Conservation (phyloP, 2,113 vertebrate species). For the Alethe castanea region DNA sequence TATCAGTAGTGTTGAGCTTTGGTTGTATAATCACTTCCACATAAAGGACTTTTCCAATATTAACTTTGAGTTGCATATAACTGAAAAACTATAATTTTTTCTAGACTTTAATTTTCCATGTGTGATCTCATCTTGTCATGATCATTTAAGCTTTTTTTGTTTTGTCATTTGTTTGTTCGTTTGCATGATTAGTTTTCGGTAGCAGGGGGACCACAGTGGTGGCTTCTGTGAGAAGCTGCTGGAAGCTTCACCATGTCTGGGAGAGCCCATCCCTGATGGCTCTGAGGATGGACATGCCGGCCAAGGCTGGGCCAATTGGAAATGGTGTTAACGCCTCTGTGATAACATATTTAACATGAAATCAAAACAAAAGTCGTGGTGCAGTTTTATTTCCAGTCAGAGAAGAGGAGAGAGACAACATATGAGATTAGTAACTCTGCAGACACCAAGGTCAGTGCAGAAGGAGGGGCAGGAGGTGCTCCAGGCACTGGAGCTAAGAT, state of each 20-base stretch:
- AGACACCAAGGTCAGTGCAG: not conserved
- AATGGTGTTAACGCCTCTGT: rapidly evolving
- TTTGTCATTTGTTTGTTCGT: not conserved
- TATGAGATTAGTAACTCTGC: too few relatives aligned
- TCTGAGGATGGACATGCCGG: not conserved
- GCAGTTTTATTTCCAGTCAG: not conserved
- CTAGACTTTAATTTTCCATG: not conserved
- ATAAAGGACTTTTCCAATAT: not conserved
- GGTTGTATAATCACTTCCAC: not conserved
- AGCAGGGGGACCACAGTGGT: too few relatives aligned
- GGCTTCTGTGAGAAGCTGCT: not conserved
- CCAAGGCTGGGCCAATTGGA: rapidly evolving
- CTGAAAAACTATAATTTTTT: not conserved
- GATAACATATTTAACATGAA: not conserved
- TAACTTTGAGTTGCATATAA: not conserved
- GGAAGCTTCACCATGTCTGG: not conserved
- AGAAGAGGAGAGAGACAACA: not conserved
- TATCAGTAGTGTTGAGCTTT: not conserved
- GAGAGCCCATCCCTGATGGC: not conserved
- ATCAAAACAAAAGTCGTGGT: not conserved
- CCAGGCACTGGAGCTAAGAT: rapidly evolving
- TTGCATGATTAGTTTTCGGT: not conserved
- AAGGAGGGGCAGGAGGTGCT: not conserved
- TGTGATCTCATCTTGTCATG: not conserved
- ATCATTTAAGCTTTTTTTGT: not conserved